Evolutionary conservation across 2,113 vertebrate species (phyloP).

Genomic region (Copsychus sechellarum): DNA sequence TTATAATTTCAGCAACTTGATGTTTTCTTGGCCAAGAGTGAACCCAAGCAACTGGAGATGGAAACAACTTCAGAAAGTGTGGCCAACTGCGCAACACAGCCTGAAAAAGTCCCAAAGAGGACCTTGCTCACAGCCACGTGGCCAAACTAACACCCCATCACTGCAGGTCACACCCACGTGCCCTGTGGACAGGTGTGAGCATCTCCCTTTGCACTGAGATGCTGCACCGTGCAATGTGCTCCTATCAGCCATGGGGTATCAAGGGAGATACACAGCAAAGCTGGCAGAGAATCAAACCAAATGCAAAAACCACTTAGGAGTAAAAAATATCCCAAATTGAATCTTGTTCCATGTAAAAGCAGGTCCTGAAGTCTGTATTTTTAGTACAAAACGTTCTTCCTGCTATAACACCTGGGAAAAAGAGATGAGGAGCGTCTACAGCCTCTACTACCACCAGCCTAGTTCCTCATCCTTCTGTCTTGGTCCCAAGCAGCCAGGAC

Average conservation of each 20-base stretch:
- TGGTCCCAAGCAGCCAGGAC: not conserved
- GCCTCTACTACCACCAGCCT: not conserved
- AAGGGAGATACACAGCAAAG: not conserved
- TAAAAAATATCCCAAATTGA: not conserved
- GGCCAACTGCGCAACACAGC: not conserved
- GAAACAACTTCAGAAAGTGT: conserved; percentile 6
- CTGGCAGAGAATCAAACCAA: not conserved
- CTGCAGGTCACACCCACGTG: not conserved
- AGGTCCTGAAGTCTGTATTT: not conserved
- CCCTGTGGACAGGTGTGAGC: rapidly evolving
- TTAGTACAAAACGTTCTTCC: not conserved
- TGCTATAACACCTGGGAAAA: not conserved
- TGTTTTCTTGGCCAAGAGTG: conserved; percentile 56
- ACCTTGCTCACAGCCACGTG: not conserved
- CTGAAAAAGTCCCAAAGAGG: not conserved
- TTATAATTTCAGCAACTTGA: conserved; percentile 48
- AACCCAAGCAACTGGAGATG: conserved; percentile 21
- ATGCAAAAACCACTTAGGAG: not conserved
- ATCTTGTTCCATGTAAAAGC: not conserved
- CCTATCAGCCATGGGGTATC: not conserved
- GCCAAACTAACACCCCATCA: not conserved
- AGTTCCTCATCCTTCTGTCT: not conserved
- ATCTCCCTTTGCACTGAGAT: not conserved
- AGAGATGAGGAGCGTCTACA: not conserved
- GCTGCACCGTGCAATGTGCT: rapidly evolving